These are phyloP conservation scores for Sarcophaga carnaria DNA, from an alignment of 2,888 invertebrate species.

Conservation along the genomic window DNA sequence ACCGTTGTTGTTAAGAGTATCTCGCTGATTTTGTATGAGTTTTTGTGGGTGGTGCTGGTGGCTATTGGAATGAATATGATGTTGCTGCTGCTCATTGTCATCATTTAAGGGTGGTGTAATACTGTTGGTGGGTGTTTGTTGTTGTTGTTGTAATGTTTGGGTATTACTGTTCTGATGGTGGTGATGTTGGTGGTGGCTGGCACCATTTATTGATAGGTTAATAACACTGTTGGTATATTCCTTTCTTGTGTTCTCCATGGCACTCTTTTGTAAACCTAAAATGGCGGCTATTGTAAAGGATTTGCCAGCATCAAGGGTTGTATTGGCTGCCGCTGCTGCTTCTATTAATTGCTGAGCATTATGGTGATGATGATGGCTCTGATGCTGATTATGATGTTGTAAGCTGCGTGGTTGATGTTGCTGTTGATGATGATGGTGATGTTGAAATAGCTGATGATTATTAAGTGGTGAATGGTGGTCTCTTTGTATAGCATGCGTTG, in stretches of 20 bases:
- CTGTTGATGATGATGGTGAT: slow-evolving; percentile 32
- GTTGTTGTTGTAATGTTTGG: slow-evolving; percentile 32
- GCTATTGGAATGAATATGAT: not conserved
- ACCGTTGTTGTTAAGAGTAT: slow-evolving; percentile 42
- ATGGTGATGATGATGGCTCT: slow-evolving; percentile 64
- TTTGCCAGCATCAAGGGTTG: slow-evolving; percentile 84
- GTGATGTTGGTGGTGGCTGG: slow-evolving; percentile 57
- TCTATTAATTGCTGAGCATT: slow-evolving; percentile 78
- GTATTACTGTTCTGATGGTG: slow-evolving; percentile 61
- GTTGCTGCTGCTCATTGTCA: slow-evolving; percentile 56
- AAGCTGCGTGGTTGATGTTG: slow-evolving; percentile 54
- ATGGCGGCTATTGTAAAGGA: slow-evolving; percentile 95
- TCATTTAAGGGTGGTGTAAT: slow-evolving; percentile 46
- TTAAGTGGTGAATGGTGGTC: slow-evolving; percentile 23
- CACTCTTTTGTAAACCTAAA: slow-evolving; percentile 86
- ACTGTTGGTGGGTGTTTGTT: slow-evolving; percentile 58
- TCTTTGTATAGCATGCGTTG: slow-evolving; percentile 42
- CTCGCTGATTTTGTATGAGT: slow-evolving; percentile 37
- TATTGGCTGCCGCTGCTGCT: slow-evolving; percentile 74
- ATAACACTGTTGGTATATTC: slow-evolving; percentile 81
- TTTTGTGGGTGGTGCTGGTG: slow-evolving; percentile 30
- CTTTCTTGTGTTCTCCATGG: slow-evolving; percentile 75
- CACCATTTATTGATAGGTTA: slow-evolving; percentile 80
- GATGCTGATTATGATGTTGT: slow-evolving; percentile 62
- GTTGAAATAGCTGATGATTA: slow-evolving; percentile 22